Base-by-base conservation (phyloP, 2,797 vertebrate genomes). In the Sebastes jordani region DNA sequence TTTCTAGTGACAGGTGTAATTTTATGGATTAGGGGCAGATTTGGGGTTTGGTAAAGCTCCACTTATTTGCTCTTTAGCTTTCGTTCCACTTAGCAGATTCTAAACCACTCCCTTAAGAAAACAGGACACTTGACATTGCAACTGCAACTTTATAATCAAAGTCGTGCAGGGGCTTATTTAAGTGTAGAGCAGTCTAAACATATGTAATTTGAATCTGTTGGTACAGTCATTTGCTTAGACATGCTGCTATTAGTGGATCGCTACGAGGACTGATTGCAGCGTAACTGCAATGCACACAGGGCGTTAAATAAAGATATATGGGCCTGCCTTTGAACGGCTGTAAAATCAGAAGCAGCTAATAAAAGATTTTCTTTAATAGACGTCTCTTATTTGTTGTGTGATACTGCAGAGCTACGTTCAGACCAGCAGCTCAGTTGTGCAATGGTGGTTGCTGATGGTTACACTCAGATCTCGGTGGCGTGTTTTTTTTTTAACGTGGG, bases 1-100 rank as follows among this genome's bases (percentile, higher is more conserved):
- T 94, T 93, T 91, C 68, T 93, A 96, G 94, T 96, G 95, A 96
- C 97, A 96, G 96, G 96, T 97, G 95, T 96, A 95, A 96, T 97
- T 97, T 97, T 93, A 92, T 54, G 92, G 96, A 95, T 95, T 96
- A 95, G 86, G 90, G 86, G 91, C 90, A 84, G 87, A 88, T 92
- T 92, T 85, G 81, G 71, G 85, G 81, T 86, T 81, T 69, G 71
- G 85, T 65, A 79, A 81, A 87, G 88, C 88, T 89, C 83, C 72
- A 70, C 82, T 90, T 88, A 92, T 91, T 91, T 86, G 82, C 85
- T 88, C 86, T 86, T 85, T 83, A 68, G 79, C 89, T 82, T 77
- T 84, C 83, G 75, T 89, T 90, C 89, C 82, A 86, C 91, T 91
- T 82, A 69, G 77, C 71, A 80, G 76, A 85, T 67, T 86, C 52